Base-by-base conservation (phyloP, 2,888 invertebrate species). In the Tenthredo notha region DNA sequence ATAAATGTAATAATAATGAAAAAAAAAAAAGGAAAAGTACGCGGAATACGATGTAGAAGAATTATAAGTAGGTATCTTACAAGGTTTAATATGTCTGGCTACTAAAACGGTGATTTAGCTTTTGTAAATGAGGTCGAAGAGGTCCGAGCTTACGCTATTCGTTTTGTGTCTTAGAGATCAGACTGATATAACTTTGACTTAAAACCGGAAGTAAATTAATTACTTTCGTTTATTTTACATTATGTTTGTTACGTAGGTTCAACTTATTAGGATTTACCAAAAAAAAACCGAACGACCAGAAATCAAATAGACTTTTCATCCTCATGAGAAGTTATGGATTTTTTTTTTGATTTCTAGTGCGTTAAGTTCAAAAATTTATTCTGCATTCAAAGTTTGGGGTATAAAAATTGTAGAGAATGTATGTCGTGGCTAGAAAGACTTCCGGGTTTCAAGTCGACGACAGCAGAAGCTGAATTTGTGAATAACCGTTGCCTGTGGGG, bases 391-490 rank as follows among this genome's bases (percentile, higher is more conserved):
- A 40, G 10, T 74, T 25, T 18, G 18, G 29, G 29, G 67, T 33
- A 67, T 67, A 67, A 33, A 33, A 67, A 67, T 67, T 33, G 18
- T 33, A 6, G 18, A 29, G 6, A 67, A 18, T n/a, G 67, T 54
- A 33, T 77, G 29, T 54, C 33, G 18, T 9, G 54, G 77, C 77
- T 29, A 54, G 25, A 54, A 50, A 61, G 6, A 80, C 61, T 80
- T 61, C 61, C 80, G 58, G 33, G 40, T 80, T 61, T 40, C 12
- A n/a, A 61, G 61, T 61, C 50, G 80, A 61, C 80, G 80, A 80
- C 80, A 80, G 80, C 40, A 61, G 80, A 80, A 80, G 80, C 61
- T 80, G 80, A 58, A 25, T 80, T 40, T 12, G 80, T 61, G 40
- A 80, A 80, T 80, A 80, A 80, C 80, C 18, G 80, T 40, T 4